These are phyloP conservation scores for Lymantria dispar DNA, from an alignment of 2,888 invertebrate species.

Conservation along the genomic window DNA sequence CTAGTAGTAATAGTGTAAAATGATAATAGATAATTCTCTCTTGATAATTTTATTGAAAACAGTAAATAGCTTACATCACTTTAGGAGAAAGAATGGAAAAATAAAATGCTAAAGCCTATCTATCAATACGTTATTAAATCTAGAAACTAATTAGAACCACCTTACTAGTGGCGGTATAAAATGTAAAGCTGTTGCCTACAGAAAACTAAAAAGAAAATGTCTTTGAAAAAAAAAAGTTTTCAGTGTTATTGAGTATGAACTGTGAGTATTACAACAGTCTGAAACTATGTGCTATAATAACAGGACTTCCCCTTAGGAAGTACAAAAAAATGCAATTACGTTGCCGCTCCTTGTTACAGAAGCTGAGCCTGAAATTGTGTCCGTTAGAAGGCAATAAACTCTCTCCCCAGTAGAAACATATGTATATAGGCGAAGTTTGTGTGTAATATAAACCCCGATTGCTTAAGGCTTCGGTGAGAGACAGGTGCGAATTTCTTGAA, in stretches of 20 bases:
- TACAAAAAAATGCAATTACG: background rate
- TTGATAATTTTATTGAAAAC: too few relatives aligned
- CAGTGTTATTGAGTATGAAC: background rate
- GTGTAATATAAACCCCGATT: background rate
- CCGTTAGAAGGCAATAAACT: background rate
- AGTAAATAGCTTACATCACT: too few relatives aligned
- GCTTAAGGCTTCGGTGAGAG: background rate
- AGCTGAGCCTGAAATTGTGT: background rate
- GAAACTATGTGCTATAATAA: background rate
- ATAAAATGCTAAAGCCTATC: too few relatives aligned
- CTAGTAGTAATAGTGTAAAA: too few relatives aligned
- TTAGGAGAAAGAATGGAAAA: too few relatives aligned
- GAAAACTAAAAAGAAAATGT: background rate
- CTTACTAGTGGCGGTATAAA: too few relatives aligned
- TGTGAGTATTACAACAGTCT: background rate
- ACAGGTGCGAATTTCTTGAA: background rate
- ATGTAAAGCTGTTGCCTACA: too few relatives aligned
- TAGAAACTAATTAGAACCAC: too few relatives aligned
- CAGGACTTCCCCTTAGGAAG: background rate
- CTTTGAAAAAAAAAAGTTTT: background rate
- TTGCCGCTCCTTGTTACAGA: background rate
- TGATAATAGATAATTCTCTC: too few relatives aligned
- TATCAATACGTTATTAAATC: too few relatives aligned
- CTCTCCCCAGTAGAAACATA: background rate
- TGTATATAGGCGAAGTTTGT: background rate